Conservation (phyloP, 2,888 invertebrate species). For the Drosophila seclusa region DNA sequence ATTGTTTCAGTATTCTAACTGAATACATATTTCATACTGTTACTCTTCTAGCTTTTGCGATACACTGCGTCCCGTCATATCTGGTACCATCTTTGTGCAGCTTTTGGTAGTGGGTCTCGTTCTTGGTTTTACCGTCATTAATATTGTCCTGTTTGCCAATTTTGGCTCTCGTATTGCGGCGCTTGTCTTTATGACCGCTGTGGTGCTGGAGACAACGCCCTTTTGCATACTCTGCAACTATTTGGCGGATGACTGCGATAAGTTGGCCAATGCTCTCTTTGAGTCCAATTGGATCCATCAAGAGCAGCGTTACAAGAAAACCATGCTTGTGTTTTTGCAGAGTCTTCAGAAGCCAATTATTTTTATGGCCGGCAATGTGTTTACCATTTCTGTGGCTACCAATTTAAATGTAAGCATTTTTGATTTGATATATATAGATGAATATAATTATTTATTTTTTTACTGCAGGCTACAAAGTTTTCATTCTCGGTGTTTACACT, state of each 20-base stretch:
- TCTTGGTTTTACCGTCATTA: slow-evolving; percentile 71
- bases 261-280: slow-evolving; percentile 69
- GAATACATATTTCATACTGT: background rate
- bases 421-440: background rate
- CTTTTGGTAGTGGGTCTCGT: slow-evolving; percentile 72
- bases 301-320: slow-evolving; percentile 61
- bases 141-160: slow-evolving; percentile 71
- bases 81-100: slow-evolving; percentile 76
- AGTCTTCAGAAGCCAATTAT: slow-evolving; percentile 67
- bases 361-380: slow-evolving; percentile 73
- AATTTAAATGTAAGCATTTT: slow-evolving; percentile 68
- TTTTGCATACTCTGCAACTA: slow-evolving; percentile 75
- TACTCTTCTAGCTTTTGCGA: slow-evolving; percentile 57
- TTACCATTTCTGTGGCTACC: slow-evolving; percentile 74
- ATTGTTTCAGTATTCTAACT: background rate
- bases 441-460: background rate
- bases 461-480: slow-evolving; percentile 74
- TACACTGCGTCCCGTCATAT: slow-evolving; percentile 69
- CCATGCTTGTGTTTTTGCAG: slow-evolving; percentile 67
- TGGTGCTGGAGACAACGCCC: slow-evolving; percentile 75
- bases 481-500: slow-evolving; percentile 79
- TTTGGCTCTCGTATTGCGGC: slow-evolving; percentile 66
- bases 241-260: slow-evolving; percentile 63
- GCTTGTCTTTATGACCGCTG: slow-evolving; percentile 56
- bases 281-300: slow-evolving; percentile 74